Evolutionary conservation across 1,140 invertebrate genomes (phyloP), one percentile per base, ranked within the genome.

Genomic region (Leptopilina boulardi): DNA sequence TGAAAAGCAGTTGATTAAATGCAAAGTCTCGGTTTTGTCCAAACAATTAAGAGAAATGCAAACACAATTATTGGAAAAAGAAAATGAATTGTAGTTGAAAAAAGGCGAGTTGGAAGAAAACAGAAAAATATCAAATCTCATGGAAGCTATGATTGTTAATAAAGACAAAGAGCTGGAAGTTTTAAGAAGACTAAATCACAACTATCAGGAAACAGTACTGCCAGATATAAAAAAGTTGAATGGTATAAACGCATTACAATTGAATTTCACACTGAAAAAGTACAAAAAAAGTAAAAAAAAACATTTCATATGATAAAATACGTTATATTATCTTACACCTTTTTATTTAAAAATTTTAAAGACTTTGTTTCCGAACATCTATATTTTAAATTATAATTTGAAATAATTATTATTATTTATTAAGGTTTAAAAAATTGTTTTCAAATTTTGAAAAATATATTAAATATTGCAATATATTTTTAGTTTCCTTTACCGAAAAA

Each of bases 101-200:
- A n/a, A 47, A 47, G 15, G 13, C 4, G 15, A 47, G 44, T 47
- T 47, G 11, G 44, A 47, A 13, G 15, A 47, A 15, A 47, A n/a
- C 0, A 47, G n/a, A 47, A 1, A 15, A 15, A 47, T 15, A 13
- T 47, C 15, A 47, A 47, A 47, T n/a, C 44, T 47, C 44, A 47
- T 47, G 44, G 44, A 47, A 47, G 44, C 13, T 47, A 47, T 47
- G 44, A 47, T 47, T 47, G 44, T 47, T 15, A 47, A 47, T 15
- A 47, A 13, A 47, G 44, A 47, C 44, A 47, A 47, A 47, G 44
- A 47, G 44, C 44, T 47, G 44, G 44, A 47, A n/a, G 15, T 47
- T 47, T 47, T 47, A 47, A 47, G 44, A 47, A 47, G 44, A n/a
- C 15, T 47, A 47, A 47, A 15, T n/a, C 44, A 47, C 13, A 13